These are phyloP conservation scores for Halichoerus grypus DNA, from an alignment of 2,113 vertebrate species.

Conservation along the genomic window DNA sequence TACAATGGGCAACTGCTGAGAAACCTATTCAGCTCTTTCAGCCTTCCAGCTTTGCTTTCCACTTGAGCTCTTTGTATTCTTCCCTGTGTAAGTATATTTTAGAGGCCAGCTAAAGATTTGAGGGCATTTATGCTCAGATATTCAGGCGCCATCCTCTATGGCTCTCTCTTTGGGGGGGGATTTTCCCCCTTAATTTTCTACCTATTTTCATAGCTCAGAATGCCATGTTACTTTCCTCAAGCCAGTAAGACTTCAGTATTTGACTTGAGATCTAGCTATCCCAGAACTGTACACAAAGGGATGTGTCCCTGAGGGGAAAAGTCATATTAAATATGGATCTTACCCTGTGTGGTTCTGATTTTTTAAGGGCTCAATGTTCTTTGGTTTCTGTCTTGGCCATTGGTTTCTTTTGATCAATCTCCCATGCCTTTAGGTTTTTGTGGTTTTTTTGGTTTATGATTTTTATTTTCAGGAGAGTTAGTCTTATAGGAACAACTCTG, in stretches of 20 bases:
- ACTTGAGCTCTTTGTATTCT: neutral
- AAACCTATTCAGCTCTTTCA: neutral
- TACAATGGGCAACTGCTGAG: neutral
- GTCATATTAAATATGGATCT: neutral
- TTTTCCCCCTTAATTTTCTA: neutral
- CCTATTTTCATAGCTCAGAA: neutral
- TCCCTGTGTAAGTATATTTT: neutral
- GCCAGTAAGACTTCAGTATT: neutral
- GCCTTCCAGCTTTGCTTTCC: conserved; percentile 43
- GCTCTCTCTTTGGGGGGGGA: neutral
- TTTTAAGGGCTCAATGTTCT: neutral
- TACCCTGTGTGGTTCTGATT: neutral
- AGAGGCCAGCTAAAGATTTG: neutral
- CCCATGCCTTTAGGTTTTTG: neutral
- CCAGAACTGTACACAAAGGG: neutral
- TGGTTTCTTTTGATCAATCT: conserved; percentile 16
- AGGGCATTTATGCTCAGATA: conserved; percentile 31
- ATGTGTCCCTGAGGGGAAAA: neutral
- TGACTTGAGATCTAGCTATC: neutral
- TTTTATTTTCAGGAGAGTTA: conserved; percentile 13
- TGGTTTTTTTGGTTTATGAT: neutral
- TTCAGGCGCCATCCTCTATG: neutral
- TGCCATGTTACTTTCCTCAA: neutral
- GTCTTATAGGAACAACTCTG: conserved; percentile 2
- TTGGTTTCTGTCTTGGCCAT: neutral